These are phyloP conservation scores for Cryptosula pallasiana DNA, from an alignment of 2,888 invertebrate species.

Conservation along the genomic window DNA sequence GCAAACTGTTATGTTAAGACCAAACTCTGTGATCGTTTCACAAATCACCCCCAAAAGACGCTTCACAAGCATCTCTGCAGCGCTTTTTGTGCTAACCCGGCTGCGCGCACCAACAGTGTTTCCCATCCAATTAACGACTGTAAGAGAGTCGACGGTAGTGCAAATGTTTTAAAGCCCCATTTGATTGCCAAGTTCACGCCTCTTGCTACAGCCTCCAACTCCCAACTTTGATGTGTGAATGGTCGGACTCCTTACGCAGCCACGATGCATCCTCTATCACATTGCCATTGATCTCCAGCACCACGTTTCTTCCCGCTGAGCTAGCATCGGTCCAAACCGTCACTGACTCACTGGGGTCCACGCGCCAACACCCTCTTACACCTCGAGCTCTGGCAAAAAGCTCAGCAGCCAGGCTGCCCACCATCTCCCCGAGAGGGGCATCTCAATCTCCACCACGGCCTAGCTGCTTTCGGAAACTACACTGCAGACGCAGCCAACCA, in stretches of 20 bases:
- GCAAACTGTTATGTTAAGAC: background rate
- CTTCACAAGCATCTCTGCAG: conserved; percentile 15
- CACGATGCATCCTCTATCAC: conserved; percentile 11
- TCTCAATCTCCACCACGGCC: background rate
- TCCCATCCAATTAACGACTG: background rate
- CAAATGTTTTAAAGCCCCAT: background rate
- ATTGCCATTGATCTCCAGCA: background rate
- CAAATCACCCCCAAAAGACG: too few species aligned
- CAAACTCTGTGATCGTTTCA: too few species aligned
- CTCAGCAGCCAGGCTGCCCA: background rate
- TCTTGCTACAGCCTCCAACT: conserved; percentile 6
- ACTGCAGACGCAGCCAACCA: background rate
- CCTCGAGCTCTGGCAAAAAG: background rate
- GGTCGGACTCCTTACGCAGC: background rate
- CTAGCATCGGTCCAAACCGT: conserved; percentile 20
- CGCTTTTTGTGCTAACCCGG: background rate
- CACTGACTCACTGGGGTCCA: background rate
- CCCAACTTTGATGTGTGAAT: conserved; percentile 11
- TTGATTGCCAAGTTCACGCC: background rate
- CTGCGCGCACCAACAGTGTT: conserved; percentile 4
- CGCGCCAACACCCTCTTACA: background rate
- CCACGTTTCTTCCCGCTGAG: background rate
- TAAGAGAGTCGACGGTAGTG: background rate
- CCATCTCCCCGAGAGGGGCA: background rate
- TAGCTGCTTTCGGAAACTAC: background rate